Base-by-base conservation (phyloP, 2,113 vertebrate species). In the Megaceryle torquata region DNA sequence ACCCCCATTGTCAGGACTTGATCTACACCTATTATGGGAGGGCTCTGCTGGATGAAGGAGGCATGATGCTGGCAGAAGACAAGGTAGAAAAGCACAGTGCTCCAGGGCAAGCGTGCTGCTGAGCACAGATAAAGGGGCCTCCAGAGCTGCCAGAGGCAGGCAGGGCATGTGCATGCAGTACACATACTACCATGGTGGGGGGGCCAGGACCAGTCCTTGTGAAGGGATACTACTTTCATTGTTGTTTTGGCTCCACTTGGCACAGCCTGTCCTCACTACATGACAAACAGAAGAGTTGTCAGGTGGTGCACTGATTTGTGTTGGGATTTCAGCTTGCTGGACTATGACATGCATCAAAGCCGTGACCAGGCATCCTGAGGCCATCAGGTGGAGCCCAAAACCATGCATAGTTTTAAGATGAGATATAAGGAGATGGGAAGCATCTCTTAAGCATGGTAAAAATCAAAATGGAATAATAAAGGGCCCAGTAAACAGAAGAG, bases 351-450 rank as follows among this genome's bases (percentile, higher is more conserved):
- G 11, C 46, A 54, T 82, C 84, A 82, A 82, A 84, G 65, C 33
- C 53, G 44, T 24, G 29, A 16, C 28, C 35, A 82, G 35, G 28
- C 63, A 50, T 71, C 25, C 77, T 48, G 46, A 22, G 72, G 51
- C 80, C 43, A 37, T 69, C 63, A 46, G 29, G 15, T 17, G 15
- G 46, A 81, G 43, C 31, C 68, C 59, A 51, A 56, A 78, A 83
- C 64, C 56, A 25, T 1, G 0, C 1, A 6, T 10, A 74, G 31
- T 51, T 74, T 81, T 81, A 88, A 65, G 67, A 72, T 41, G 60
- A 94, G 76, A 82, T 25, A 19, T 12, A 85, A 91, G 63, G 63
- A 95, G 44, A n/a, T 3, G 24, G 59, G n/a, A 95, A 84, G 59
- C 16, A 71, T 64, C 35, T 29, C 77, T 39, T 25, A 84, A 75